Evolutionary conservation across 2,888 invertebrate genomes (phyloP).

Genomic region (Criorhina ranunculi): DNA sequence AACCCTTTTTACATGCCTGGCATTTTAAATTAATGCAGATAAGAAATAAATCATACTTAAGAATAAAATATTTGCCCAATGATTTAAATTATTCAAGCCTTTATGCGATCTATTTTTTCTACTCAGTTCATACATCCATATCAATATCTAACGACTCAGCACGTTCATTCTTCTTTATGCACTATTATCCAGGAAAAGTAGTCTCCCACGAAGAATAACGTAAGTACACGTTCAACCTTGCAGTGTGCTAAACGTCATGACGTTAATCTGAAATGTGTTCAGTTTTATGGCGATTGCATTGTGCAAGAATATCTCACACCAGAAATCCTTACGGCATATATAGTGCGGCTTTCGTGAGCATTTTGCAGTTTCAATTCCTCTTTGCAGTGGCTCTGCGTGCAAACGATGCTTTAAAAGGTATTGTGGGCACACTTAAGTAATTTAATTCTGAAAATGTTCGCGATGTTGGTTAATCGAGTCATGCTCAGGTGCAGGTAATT

Average conservation of each 20-base stretch:
- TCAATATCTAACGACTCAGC: constrained; percentile 44
- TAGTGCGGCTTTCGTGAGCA: constrained; percentile 60
- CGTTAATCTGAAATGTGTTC: constrained; percentile 73
- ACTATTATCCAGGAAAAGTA: constrained; percentile 44
- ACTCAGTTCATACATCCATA: not conserved
- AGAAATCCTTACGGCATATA: constrained; percentile 53
- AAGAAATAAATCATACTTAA: constrained; percentile 68
- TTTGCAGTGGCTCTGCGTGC: constrained; percentile 64
- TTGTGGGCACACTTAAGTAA: constrained; percentile 67
- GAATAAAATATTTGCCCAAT: constrained; percentile 63
- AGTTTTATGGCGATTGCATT: constrained; percentile 73
- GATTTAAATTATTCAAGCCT: constrained; percentile 66
- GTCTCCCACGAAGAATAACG: constrained; percentile 53
- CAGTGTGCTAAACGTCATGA: constrained; percentile 68
- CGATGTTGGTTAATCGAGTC: constrained; percentile 71
- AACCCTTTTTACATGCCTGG: not conserved
- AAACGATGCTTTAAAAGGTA: constrained; percentile 66
- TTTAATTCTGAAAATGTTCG: constrained; percentile 67
- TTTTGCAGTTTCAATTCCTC: constrained; percentile 62
- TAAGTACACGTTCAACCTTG: constrained; percentile 69
- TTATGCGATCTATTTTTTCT: constrained; percentile 39
- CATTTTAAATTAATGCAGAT: constrained; percentile 60
- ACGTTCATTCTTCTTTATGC: constrained; percentile 67
- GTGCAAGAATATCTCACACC: constrained; percentile 52
- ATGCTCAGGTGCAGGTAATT: constrained; percentile 71